Evolutionary conservation across 2,797 vertebrate species (phyloP).

Genomic region (Psittacula echo): DNA sequence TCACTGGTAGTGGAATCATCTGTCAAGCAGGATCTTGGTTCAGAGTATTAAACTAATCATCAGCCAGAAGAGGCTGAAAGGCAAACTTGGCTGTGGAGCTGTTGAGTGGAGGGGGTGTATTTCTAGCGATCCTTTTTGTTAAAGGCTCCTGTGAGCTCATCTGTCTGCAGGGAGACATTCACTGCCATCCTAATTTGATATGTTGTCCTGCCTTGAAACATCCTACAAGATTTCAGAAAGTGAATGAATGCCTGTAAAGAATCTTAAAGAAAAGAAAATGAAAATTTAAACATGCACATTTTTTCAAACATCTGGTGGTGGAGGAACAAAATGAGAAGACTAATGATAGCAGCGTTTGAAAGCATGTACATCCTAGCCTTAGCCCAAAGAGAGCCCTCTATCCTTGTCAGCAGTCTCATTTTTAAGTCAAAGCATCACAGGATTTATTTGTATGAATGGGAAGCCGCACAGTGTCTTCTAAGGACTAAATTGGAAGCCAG

Average conservation of each 20-base stretch:
- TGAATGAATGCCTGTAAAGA: neutral
- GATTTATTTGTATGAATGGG: neutral
- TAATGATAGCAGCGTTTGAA: neutral
- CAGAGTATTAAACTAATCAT: constrained; percentile 45
- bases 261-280: neutral
- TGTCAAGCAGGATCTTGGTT: constrained; percentile 39
- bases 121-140: neutral
- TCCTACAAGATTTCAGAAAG: neutral
- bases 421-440: neutral
- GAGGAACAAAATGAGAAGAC: neutral
- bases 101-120: neutral
- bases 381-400: neutral
- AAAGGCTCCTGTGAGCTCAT: neutral
- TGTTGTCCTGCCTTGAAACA: neutral
- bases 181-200: neutral
- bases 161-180: neutral
- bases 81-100: neutral
- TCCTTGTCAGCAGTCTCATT: neutral
- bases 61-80: constrained; percentile 19
- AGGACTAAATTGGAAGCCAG: neutral
- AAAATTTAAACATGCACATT: neutral
- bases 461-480: neutral
- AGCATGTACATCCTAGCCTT: neutral
- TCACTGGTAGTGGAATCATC: constrained; percentile 28
- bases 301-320: neutral